These are phyloP conservation scores for Adelphocoris suturalis DNA, from an alignment of 2,888 invertebrate species.

Conservation along the genomic window DNA sequence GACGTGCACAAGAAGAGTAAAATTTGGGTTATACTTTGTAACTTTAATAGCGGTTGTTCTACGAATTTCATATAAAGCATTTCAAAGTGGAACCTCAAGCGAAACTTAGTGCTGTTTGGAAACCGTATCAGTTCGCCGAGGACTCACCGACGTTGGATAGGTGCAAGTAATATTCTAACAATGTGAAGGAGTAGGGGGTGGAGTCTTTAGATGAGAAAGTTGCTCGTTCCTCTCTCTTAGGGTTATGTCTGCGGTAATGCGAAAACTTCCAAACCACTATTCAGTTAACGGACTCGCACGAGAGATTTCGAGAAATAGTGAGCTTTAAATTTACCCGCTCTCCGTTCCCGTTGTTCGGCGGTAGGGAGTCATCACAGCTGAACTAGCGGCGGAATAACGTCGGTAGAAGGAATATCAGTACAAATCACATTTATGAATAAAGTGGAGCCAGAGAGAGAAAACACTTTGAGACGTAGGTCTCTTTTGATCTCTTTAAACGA, in stretches of 20 bases:
- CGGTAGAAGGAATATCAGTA: no score
- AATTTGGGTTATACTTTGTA: no score
- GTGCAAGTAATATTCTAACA: background rate
- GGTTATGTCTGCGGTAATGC: constrained; percentile 49
- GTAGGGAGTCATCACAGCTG: background rate
- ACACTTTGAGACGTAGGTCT: no score
- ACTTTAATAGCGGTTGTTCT: no score
- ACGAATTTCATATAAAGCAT: no score
- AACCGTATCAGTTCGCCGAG: background rate
- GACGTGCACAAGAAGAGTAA: no score
- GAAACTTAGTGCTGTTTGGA: background rate
- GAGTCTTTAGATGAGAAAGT: constrained; percentile 13
- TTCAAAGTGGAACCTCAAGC: no score
- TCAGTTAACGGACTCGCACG: constrained; percentile 52
- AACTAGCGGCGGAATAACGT: background rate
- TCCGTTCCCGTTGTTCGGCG: background rate
- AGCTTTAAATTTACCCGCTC: background rate
- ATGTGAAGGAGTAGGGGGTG: background rate
- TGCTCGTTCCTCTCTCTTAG: constrained; percentile 35
- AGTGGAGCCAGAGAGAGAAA: no score
- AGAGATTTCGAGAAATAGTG: background rate
- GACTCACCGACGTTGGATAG: background rate
- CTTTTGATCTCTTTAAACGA: no score
- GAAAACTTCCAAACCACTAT: constrained; percentile 52
- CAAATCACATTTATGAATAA: no score